These are phyloP conservation scores for Conger conger DNA, from an alignment of 2,113 vertebrate species.

Conservation along the genomic window DNA sequence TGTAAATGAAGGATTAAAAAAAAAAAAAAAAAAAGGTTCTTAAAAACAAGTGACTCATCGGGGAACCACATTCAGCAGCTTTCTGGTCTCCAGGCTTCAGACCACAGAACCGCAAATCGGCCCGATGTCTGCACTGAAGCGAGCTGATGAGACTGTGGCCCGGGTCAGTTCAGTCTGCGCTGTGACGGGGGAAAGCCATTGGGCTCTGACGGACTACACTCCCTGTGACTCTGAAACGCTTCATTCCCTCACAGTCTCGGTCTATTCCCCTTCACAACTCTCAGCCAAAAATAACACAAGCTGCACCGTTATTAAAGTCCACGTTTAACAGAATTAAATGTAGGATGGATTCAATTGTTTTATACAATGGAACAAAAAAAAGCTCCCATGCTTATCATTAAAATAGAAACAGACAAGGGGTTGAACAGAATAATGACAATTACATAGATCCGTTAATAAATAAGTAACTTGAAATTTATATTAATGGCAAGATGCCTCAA, in stretches of 20 bases:
- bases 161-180: not conserved
- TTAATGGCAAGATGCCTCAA: not conserved
- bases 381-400: not conserved
- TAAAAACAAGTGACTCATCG: too few relatives aligned
- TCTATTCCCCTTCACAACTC: not conserved
- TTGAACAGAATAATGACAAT: not conserved
- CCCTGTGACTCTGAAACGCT: not conserved
- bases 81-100: not conserved
- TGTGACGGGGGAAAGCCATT: too few relatives aligned
- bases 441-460: slow-evolving; percentile 6
- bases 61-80: too few relatives aligned
- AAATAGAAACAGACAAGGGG: not conserved
- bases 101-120: not conserved
- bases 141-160: not conserved
- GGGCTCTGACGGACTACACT: too few relatives aligned
- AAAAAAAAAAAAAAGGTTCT: too few relatives aligned
- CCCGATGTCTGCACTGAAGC: not conserved
- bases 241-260: not conserved
- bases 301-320: not conserved
- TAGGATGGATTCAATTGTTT: not conserved
- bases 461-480: slow-evolving; percentile 1
- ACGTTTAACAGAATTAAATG: not conserved
- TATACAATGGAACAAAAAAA: not conserved
- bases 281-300: not conserved
- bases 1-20: too few relatives aligned